Evolutionary conservation across 2,888 invertebrate genomes (phyloP), one percentile per base, ranked within the genome.

Genomic region (Agonum fuliginosum): DNA sequence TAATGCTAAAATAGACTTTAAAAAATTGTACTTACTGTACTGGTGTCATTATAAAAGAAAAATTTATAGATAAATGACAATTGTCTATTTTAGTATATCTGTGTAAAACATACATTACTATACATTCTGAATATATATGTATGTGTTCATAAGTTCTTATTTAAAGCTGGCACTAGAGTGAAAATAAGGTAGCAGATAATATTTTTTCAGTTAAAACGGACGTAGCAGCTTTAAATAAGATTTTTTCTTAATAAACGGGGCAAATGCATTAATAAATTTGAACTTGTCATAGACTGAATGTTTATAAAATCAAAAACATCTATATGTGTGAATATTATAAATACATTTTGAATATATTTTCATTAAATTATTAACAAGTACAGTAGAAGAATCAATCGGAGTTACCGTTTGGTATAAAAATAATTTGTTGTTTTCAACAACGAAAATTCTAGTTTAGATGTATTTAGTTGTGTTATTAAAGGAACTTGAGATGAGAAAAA

Each of bases 281-380:
- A 58, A 69, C 46, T 37, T 71, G 51, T 71, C 27, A 71, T 51
- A 71, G 71, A 71, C 71, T 71, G 71, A 71, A 71, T 71, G 71
- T 71, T 71, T 71, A 71, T 51, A 71, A 71, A 71, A 71, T 51
- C 70, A 70, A 70, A 70, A 70, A 46, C 70, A 46, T 20, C 14
- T 70, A 46, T 27, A 51, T 71, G 46, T 71, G 51, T 71, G 51
- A 27, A 67, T 37, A 54, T 67, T 51, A 65, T 37, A 24, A 41
- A 41, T 41, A 41, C 22, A 30, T 67, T 67, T 22, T 65, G 65
- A 34, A 67, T 67, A 67, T 67, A 67, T 67, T 67, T 67, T 67
- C 41, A 67, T 41, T 37, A 34, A 65, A 27, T 58, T 54, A 37
- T 17, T 48, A 19, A 65, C 17, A 67, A 43, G 17, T 71, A 71